These are phyloP conservation scores for Amphilophus citrinellus DNA, from an alignment of 2,113 vertebrate species.

Conservation along the genomic window DNA sequence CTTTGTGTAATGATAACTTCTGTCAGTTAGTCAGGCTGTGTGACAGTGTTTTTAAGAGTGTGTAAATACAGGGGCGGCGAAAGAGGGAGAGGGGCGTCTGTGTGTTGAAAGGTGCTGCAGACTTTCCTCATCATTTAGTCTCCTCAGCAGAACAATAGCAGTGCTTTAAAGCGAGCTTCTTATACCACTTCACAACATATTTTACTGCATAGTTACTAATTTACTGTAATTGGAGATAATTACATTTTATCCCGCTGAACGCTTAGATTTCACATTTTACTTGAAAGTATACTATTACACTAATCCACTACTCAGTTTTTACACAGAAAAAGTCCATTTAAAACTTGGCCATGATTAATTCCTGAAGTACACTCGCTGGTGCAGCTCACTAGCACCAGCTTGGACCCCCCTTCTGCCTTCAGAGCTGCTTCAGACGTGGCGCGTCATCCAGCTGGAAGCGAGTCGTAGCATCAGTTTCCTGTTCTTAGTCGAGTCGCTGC, in stretches of 20 bases:
- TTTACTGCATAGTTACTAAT: not conserved
- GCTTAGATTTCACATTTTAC: not conserved
- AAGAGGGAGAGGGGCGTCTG: constrained; percentile 58
- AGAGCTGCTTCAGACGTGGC: not conserved
- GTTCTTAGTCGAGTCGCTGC: not conserved
- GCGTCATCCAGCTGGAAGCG: fast-evolving
- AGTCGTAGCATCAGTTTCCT: not conserved
- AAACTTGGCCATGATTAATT: not conserved
- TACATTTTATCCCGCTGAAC: not conserved
- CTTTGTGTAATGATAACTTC: constrained; percentile 93
- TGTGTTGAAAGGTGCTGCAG: constrained; percentile 59
- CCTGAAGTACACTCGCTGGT: fast-evolving
- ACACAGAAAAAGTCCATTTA: not conserved
- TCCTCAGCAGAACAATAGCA: constrained; percentile 58
- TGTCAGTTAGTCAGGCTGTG: constrained; percentile 86
- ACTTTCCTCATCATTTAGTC: constrained; percentile 45
- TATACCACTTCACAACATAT: not conserved
- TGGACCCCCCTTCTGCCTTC: not conserved
- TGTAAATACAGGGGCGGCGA: constrained; percentile 70
- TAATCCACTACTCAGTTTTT: not conserved
- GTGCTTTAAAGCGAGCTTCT: constrained; percentile 28
- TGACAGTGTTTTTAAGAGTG: constrained; percentile 75
- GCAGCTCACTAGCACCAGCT: fast-evolving
- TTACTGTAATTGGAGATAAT: not conserved
- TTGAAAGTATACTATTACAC: fast-evolving